Percentiles rank a stretch among this genome's conserved stretches.
These are phyloP conservation scores for Leuciscus idus DNA, from an alignment of 2,113 vertebrate species.

Conservation along the genomic window DNA sequence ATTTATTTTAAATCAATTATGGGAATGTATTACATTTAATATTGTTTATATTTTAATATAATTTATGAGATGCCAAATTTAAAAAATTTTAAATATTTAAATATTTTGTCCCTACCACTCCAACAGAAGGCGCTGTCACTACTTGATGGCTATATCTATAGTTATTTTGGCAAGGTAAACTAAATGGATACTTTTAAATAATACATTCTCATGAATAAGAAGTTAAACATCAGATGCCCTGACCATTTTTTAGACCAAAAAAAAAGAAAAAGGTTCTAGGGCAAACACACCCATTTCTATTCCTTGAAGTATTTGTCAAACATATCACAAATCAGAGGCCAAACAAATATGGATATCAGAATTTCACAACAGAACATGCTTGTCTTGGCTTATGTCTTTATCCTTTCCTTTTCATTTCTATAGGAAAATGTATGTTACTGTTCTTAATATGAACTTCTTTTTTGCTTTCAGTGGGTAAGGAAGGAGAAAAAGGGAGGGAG, in stretches of 20 bases:
- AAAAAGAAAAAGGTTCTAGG: background rate
- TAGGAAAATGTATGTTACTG: background rate
- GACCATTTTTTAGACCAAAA: background rate
- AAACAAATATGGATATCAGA: background rate
- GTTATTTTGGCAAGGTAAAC: background rate
- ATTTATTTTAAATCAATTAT: background rate
- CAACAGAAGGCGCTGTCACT: slow-evolving; percentile 49
- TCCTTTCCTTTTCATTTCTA: background rate
- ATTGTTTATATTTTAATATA: background rate
- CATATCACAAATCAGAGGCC: background rate
- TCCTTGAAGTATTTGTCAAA: background rate
- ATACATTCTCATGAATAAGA: background rate
- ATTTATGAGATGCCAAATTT: background rate
- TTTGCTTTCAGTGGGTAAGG: slow-evolving; percentile 15
- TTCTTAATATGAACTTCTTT: background rate
- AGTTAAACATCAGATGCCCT: background rate
- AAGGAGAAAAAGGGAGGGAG: slow-evolving; percentile 47
- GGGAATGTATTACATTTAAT: background rate
- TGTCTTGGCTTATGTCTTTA: background rate
- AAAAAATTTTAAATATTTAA: background rate
- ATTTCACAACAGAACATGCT: background rate
- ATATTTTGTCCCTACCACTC: background rate
- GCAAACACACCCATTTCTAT: background rate
- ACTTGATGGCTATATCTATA: background rate
- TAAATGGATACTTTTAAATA: background rate